Base-by-base conservation (phyloP, 2,888 invertebrate species). In the Dysmachus trigonus region DNA sequence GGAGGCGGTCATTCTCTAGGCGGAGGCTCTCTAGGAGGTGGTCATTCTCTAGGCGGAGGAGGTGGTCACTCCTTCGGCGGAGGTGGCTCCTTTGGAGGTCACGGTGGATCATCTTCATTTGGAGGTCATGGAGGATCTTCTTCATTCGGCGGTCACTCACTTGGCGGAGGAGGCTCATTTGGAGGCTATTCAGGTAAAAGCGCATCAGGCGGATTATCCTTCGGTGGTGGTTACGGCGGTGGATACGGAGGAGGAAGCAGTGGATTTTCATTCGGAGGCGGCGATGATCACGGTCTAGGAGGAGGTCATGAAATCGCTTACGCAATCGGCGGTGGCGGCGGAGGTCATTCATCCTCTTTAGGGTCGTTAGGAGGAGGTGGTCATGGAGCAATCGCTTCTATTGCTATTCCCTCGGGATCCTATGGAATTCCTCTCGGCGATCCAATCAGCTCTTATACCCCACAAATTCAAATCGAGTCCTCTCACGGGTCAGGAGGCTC, bases 391-490 rank as follows among this genome's bases (percentile, higher is more conserved):
- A 31, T 86, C 22, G 87, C 87, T 7, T 82, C 85, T 10, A 86
- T 87, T 35, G 62, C 71, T 33, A 87, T 88, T 73, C 89, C 89
- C 72, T 88, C 89, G 6, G 88, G 87, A 53, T 88, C 88, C 0
- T 88, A 89, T 85, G 88, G 89, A 30, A 71, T 87, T 0, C 88
- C 89, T 35, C 22, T 86, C 1, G 86, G 47, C 18, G 18, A 51
- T 5, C 79, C 86, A 86, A 31, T 86, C 22, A n/a, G 41, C 33
- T 41, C 86, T 2, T 86, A 86, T 38, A 77, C 47, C 0, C 85
- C 85, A 35, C 38, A 62, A 51, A 22, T 76, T 13, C 18, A 13
- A 22, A 72, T 85, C 3, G 84, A 73, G 15, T 22, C 53, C 13
- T 83, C 83, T 10, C 83, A 83, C 33, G 51, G 73, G 6, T 41